A percentile compares a stretch with the other conserved stretches of the same genome.
phyloP scores from a whole-genome alignment of 2,888 invertebrate species.

The Ichneumoninae sp. region DNA sequence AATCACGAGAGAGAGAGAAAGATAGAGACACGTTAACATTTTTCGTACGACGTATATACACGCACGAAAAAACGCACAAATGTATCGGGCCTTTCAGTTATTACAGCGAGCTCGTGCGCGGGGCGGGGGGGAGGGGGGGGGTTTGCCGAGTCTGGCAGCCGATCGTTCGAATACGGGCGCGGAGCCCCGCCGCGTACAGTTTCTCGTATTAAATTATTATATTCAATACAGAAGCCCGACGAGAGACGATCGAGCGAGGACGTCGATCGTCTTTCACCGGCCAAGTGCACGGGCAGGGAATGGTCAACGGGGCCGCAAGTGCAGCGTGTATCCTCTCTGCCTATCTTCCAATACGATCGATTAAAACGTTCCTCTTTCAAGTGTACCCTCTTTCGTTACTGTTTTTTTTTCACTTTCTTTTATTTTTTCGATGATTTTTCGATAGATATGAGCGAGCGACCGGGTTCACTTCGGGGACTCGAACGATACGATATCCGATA shows the following conservation, averaged over 20 bases:
- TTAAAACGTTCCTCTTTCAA: constrained; percentile 42
- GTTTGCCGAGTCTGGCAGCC: neutral
- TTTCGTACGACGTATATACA: constrained; percentile 47
- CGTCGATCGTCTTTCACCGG: constrained; percentile 37
- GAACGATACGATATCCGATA: constrained; percentile 36
- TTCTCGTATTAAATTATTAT: constrained; percentile 49
- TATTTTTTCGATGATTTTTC: constrained; percentile 38
- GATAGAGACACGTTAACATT: constrained; percentile 58
- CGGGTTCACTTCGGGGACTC: neutral
- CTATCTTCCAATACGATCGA: constrained; percentile 52
- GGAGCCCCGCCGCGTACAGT: constrained; percentile 34
- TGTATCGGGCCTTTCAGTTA: constrained; percentile 31
- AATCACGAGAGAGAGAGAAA: constrained; percentile 27
- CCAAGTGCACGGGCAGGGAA: constrained; percentile 21
- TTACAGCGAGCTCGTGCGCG: constrained; percentile 33
- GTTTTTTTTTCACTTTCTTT: neutral
- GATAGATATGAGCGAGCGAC: constrained; percentile 44
- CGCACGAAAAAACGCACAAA: constrained; percentile 52
- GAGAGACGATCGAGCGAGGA: constrained; percentile 18
- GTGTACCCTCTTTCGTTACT: constrained; percentile 25
- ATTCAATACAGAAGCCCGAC: constrained; percentile 49
- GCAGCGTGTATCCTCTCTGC: constrained; percentile 38
- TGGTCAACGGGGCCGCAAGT: constrained; percentile 34
- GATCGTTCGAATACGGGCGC: constrained; percentile 1
- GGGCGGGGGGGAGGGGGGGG: neutral